Conservation (phyloP, 2,113 vertebrate species). For the Formicarius rufipectus region DNA sequence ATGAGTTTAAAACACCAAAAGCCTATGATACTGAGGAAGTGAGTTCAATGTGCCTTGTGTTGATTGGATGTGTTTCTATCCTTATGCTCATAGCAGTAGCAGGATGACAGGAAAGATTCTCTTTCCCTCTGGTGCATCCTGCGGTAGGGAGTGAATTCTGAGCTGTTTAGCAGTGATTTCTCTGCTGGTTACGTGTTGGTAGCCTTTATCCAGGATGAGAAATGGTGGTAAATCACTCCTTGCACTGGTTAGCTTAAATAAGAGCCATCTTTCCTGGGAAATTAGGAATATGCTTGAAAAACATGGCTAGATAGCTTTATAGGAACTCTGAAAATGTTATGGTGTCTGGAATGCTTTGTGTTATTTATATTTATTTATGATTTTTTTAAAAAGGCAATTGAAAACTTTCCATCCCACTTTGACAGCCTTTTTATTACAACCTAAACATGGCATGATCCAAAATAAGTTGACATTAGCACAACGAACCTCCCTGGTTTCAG, state of each 20-base stretch:
- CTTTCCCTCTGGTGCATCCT: not conserved
- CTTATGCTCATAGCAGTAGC: not conserved
- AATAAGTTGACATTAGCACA: not conserved
- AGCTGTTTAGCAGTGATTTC: not conserved
- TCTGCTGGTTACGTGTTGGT: accelerated
- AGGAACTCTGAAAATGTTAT: not conserved
- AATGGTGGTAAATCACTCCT: not conserved
- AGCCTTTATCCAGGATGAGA: not conserved
- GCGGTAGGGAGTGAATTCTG: not conserved
- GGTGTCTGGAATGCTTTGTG: not conserved
- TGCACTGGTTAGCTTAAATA: not conserved
- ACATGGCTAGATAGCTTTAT: not conserved
- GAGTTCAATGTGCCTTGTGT: not conserved
- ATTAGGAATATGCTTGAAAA: not conserved
- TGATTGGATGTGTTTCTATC: not conserved
- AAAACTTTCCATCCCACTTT: not conserved
- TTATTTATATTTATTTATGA: not conserved
- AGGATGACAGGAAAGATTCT: not conserved
- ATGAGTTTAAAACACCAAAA: not conserved
- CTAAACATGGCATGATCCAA: not conserved
- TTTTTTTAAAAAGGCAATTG: not conserved
- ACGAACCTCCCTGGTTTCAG: not conserved
- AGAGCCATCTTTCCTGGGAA: not conserved
- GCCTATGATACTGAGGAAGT: not conserved
- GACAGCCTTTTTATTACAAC: not conserved